A percentile compares a stretch with the other conserved stretches of the same genome.
Evolutionary conservation across 2,888 invertebrate species (phyloP).

Genomic region (Blera fallax): DNA sequence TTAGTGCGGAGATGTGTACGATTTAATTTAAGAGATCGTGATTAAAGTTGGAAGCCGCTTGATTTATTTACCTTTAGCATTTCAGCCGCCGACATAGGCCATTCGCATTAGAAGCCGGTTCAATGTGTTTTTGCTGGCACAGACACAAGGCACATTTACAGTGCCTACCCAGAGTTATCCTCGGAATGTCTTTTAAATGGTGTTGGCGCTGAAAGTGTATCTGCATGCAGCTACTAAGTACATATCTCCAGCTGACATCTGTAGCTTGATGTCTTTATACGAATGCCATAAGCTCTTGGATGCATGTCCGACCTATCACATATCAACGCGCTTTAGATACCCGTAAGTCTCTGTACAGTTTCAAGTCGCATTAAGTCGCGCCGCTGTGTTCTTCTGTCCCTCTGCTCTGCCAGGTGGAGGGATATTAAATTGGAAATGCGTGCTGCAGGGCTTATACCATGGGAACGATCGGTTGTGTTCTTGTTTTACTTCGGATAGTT

Average conservation of each 20-base stretch:
- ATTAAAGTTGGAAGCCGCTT: conserved; percentile 74
- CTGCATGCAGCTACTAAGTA: conserved; percentile 69
- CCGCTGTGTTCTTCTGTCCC: conserved; percentile 18
- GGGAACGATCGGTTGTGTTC: conserved; percentile 37
- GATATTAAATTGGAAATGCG: conserved; percentile 71
- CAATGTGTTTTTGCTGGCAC: conserved; percentile 44
- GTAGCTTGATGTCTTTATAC: conserved; percentile 72
- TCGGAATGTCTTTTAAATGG: conserved; percentile 69
- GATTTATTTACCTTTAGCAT: conserved; percentile 73
- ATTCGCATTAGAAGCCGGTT: conserved; percentile 71
- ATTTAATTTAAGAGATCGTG: conserved; percentile 74
- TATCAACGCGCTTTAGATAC: conserved; percentile 73
- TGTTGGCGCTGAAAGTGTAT: conserved; percentile 72
- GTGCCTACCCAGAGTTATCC: conserved; percentile 49
- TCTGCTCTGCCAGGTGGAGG: neutral
- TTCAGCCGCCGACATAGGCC: conserved; percentile 71
- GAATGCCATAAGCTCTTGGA: conserved; percentile 72
- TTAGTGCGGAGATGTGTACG: conserved; percentile 72
- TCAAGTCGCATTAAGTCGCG: conserved; percentile 69
- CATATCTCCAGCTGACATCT: conserved; percentile 72
- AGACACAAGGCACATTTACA: no score
- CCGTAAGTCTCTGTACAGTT: conserved; percentile 66
- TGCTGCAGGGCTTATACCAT: conserved; percentile 66
- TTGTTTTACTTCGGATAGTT: conserved; percentile 27
- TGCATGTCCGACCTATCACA: conserved; percentile 72